Percentiles rank a stretch among this genome's conserved stretches.
Conservation (phyloP, 1,140 invertebrate genomes). For the Panagrolaimus sp. region DNA sequence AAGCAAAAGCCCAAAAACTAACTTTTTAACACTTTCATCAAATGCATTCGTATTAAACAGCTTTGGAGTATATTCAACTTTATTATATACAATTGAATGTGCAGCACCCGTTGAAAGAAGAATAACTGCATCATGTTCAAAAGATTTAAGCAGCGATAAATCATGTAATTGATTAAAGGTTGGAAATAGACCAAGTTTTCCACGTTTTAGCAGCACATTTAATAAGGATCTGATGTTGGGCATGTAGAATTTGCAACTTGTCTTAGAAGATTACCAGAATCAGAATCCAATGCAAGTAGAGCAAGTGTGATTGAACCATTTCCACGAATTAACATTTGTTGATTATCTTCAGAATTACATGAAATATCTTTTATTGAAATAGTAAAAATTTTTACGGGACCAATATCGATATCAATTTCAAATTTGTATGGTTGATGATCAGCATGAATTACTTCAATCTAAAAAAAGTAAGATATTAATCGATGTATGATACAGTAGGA, state of each 20-base stretch:
- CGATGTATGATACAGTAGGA: too few relatives aligned
- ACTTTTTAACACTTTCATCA: conserved; percentile 49
- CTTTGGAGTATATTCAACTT: conserved; percentile 41
- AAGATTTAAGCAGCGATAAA: conserved; percentile 28
- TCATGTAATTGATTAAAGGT: conserved; percentile 31
- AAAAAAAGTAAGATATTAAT: too few relatives aligned
- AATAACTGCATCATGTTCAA: conserved; percentile 40
- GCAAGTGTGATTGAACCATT: conserved; percentile 9
- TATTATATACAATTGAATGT: conserved; percentile 47
- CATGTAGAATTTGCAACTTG: conserved; percentile 16
- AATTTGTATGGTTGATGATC: conserved; percentile 30
- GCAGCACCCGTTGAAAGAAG: conserved; percentile 39
- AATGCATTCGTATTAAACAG: conserved; percentile 47
- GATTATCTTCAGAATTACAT: conserved; percentile 33
- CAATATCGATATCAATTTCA: conserved; percentile 29
- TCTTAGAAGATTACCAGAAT: background rate
- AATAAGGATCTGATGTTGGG: background rate
- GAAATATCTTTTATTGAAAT: conserved; percentile 27
- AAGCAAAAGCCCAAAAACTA: conserved; percentile 8
- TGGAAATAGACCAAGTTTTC: conserved; percentile 27
- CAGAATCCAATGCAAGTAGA: conserved; percentile 13
- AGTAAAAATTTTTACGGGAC: conserved; percentile 26
- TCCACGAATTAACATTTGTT: conserved; percentile 1
- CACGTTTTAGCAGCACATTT: background rate
- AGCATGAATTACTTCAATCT: conserved; percentile 29